Evolutionary conservation across 2,113 vertebrate species (phyloP).

Genomic region (Lathamus discolor): DNA sequence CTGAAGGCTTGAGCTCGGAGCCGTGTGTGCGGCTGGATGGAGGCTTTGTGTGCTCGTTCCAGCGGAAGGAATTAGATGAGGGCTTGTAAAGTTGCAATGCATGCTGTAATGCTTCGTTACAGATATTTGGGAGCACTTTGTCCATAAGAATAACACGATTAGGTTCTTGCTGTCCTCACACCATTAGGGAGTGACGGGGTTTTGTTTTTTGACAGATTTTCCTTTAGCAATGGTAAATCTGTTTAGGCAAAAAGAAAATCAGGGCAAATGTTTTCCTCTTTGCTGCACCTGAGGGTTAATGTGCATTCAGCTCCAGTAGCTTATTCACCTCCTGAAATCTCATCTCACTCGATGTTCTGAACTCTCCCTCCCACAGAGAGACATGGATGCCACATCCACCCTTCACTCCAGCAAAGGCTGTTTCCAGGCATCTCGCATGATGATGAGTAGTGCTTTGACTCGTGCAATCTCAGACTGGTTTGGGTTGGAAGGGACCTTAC

Average conservation of each 20-base stretch:
- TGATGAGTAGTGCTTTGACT: background rate
- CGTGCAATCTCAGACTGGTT: background rate
- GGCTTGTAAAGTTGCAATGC: background rate
- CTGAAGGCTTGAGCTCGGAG: constrained; percentile 44
- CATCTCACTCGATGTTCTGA: background rate
- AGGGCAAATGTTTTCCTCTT: constrained; percentile 9
- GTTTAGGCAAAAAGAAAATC: background rate
- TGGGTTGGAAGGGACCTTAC: background rate
- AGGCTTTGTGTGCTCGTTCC: constrained; percentile 41
- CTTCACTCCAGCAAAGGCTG: background rate
- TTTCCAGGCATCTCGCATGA: background rate
- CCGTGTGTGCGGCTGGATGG: background rate
- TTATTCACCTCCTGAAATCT: constrained; percentile 1
- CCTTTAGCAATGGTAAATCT: background rate
- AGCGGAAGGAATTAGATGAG: constrained; percentile 56
- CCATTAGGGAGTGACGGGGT: background rate
- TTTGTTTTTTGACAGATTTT: background rate
- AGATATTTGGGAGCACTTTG: constrained; percentile 35
- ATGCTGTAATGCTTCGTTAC: background rate
- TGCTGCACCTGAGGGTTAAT: background rate
- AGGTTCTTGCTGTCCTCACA: background rate
- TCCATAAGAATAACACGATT: background rate
- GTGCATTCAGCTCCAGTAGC: constrained; percentile 20
- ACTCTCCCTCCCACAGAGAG: background rate
- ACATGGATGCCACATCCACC: background rate